These are phyloP conservation scores for Agrochola litura DNA, from an alignment of 2,888 invertebrate species.

Conservation along the genomic window DNA sequence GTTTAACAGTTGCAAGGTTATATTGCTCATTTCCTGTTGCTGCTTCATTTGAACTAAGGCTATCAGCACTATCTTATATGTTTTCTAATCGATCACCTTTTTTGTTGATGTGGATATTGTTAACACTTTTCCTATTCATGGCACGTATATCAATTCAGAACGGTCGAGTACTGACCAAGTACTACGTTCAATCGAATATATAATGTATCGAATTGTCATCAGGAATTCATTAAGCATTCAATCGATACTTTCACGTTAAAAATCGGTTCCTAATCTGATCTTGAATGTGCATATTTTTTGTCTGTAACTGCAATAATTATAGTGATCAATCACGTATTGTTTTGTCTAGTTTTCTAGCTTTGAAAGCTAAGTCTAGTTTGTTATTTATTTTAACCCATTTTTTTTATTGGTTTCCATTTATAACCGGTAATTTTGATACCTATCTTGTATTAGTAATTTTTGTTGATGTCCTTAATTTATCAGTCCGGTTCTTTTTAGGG, in stretches of 20 bases:
- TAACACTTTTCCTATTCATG: slow-evolving; percentile 72
- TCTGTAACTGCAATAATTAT: not conserved
- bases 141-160: slow-evolving; percentile 65
- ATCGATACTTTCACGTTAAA: slow-evolving; percentile 59
- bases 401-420: not conserved
- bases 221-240: slow-evolving; percentile 59
- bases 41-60: slow-evolving; percentile 20
- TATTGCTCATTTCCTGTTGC: slow-evolving; percentile 23
- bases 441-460: slow-evolving; percentile 7
- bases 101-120: slow-evolving; percentile 53
- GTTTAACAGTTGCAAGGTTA: slow-evolving; percentile 16
- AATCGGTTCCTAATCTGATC: slow-evolving; percentile 35
- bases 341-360: not conserved
- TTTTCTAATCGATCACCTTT: slow-evolving; percentile 72
- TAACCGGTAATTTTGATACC: not conserved
- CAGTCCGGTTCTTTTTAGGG: not conserved
- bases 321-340: not conserved
- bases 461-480: not conserved
- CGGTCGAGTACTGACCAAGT: slow-evolving; percentile 17
- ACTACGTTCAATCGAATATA: slow-evolving; percentile 65
- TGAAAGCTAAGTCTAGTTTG: not conserved
- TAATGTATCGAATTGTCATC: slow-evolving; percentile 72
- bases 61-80: slow-evolving; percentile 39
- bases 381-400: not conserved
- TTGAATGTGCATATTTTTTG: slow-evolving; percentile 3